Conservation (phyloP, 2,113 vertebrate species). For the Serinus canaria region DNA sequence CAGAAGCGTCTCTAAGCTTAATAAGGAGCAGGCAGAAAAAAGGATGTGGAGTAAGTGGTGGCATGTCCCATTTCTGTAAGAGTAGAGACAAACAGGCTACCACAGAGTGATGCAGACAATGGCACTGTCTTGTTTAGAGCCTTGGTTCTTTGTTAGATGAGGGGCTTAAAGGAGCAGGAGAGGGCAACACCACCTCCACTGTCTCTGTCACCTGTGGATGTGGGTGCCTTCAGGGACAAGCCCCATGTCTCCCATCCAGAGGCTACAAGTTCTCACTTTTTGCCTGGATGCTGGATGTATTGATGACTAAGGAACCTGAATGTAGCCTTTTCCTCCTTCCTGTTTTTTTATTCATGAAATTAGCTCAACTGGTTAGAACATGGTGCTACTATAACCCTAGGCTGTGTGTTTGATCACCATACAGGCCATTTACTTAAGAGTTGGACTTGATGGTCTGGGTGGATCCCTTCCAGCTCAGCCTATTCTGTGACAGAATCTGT, state of each 20-base stretch:
- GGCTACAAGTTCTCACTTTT: not conserved
- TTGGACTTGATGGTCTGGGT: not conserved
- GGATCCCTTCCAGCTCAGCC: not conserved
- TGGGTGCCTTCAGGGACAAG: not conserved
- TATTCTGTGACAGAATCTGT: not conserved
- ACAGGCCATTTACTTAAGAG: not conserved
- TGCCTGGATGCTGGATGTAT: not conserved
- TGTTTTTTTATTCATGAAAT: not conserved
- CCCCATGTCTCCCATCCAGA: not conserved
- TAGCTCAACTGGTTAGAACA: not conserved
- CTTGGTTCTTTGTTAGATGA: not conserved
- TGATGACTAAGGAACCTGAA: not conserved
- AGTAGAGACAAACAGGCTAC: not conserved
- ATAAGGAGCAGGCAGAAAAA: not conserved
- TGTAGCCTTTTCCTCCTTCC: not conserved
- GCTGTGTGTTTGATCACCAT: not conserved
- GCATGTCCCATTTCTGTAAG: not conserved
- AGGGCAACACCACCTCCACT: not conserved
- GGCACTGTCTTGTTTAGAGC: not conserved
- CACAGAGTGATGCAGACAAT: not conserved
- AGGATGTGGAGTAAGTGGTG: rapidly evolving
- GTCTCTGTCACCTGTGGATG: not conserved
- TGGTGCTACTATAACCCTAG: not conserved
- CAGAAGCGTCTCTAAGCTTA: not conserved
- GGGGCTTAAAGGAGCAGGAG: not conserved